Conservation (phyloP, 1,140 invertebrate genomes). For the Aphidius ervi region DNA sequence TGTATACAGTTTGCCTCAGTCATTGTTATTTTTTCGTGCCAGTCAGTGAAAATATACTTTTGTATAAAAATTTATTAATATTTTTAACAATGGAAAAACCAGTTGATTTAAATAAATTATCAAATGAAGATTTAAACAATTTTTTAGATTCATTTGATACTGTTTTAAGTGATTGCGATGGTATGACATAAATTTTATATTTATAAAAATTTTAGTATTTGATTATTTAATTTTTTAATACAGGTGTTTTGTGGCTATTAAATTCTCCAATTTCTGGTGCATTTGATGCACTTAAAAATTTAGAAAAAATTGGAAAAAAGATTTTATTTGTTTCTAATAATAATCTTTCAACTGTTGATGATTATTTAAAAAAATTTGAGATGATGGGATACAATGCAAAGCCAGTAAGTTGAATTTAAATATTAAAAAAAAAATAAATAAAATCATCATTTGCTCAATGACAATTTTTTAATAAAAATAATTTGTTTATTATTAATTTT, state of each 20-base stretch:
- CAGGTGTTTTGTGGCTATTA: conserved; percentile 62
- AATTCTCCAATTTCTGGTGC: conserved; percentile 49
- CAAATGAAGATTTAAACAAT: conserved; percentile 28
- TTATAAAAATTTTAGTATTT: background rate
- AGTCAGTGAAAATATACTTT: background rate
- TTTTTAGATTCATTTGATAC: conserved; percentile 50
- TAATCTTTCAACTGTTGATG: conserved; percentile 43
- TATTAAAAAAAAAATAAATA: background rate
- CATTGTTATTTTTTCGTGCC: too few species aligned
- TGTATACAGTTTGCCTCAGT: too few species aligned
- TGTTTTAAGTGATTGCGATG: conserved; percentile 51
- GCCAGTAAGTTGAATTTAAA: conserved; percentile 38
- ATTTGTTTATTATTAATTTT: background rate
- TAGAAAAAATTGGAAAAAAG: conserved; percentile 62
- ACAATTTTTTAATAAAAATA: background rate
- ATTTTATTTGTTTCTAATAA: conserved; percentile 74
- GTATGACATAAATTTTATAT: conserved; percentile 28
- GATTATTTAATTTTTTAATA: background rate
- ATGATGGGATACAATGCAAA: conserved; percentile 41
- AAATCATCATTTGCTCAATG: too few species aligned
- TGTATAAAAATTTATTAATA: background rate
- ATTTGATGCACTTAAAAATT: conserved; percentile 50
- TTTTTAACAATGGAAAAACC: conserved; percentile 21
- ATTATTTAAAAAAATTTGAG: conserved; percentile 39
- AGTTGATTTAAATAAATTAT: conserved; percentile 23